A percentile compares a stretch with the other conserved stretches of the same genome.
Evolutionary conservation across 2,113 vertebrate species (phyloP).

Genomic region (Oncorhynchus mykiss): DNA sequence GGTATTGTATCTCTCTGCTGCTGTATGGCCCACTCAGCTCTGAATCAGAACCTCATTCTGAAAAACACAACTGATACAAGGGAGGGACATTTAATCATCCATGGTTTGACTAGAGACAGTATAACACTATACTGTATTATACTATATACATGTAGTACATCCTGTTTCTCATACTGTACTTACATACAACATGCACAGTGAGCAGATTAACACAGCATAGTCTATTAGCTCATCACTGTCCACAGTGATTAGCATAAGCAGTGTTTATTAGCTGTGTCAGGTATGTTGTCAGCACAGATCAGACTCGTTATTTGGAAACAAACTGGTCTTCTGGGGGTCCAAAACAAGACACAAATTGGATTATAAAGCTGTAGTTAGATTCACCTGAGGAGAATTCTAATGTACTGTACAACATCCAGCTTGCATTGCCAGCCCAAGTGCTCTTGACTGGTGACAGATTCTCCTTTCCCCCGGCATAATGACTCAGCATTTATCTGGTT

Average conservation of each 20-base stretch:
- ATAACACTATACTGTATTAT: conserved; percentile 14
- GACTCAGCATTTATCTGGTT: conserved; percentile 53
- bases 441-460: background rate
- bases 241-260: conserved; percentile 59
- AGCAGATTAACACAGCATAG: too few species aligned
- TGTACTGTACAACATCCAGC: conserved; percentile 28
- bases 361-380: conserved; percentile 32
- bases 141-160: too few species aligned
- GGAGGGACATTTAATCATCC: background rate
- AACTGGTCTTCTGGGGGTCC: conserved; percentile 39
- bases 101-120: conserved; percentile 59
- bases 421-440: conserved; percentile 40
- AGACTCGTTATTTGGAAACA: conserved; percentile 52
- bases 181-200: conserved; percentile 25
- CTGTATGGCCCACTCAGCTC: conserved; percentile 63
- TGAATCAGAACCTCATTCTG: conserved; percentile 46
- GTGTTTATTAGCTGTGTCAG: conserved; percentile 60
- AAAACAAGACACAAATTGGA: conserved; percentile 35
- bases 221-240: conserved; percentile 56
- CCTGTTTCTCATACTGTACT: too few species aligned
- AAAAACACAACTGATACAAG: conserved; percentile 45
- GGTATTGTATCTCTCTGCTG: conserved; percentile 62
- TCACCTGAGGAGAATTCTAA: background rate
- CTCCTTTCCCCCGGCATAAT: conserved; percentile 23
- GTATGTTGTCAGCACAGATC: conserved; percentile 58